A percentile compares a stretch with the other conserved stretches of the same genome.
Conservation (phyloP, 2,113 vertebrate species). For the Cryptotis parvus region DNA sequence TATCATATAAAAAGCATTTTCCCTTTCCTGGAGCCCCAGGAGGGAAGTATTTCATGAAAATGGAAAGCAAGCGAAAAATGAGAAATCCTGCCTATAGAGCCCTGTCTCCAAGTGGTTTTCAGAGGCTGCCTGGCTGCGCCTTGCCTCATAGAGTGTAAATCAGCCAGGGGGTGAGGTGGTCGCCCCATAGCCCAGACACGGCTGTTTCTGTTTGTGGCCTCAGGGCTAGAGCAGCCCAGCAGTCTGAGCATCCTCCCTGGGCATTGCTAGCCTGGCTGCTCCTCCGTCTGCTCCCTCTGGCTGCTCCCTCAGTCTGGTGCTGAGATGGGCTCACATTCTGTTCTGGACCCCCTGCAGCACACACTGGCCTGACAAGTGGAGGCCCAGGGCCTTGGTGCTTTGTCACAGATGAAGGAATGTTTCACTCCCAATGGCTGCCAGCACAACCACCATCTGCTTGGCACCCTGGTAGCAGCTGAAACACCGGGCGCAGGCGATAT, state of each 20-base stretch:
- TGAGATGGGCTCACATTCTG: rapidly evolving
- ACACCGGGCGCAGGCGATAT: neutral
- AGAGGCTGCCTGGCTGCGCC: slow-evolving; percentile 72
- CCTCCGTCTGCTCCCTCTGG: too few species aligned
- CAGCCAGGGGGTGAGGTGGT: slow-evolving; percentile 53
- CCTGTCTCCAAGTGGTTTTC: slow-evolving; percentile 84
- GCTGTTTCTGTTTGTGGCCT: neutral
- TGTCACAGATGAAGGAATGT: neutral
- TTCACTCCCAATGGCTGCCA: neutral
- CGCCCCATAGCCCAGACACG: slow-evolving; percentile 9
- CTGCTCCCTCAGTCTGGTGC: neutral
- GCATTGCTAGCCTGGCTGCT: neutral
- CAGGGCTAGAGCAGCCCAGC: neutral
- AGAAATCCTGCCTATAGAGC: slow-evolving; percentile 79
- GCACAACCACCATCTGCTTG: neutral
- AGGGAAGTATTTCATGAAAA: slow-evolving; percentile 84
- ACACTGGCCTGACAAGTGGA: neutral
- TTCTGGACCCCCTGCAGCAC: neutral
- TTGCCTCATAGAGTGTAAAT: slow-evolving; percentile 81
- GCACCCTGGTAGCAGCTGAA: neutral
- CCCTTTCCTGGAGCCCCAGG: slow-evolving; percentile 60
- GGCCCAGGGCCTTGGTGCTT: neutral
- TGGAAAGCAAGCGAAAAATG: slow-evolving; percentile 87
- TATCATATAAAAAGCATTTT: slow-evolving; percentile 79
- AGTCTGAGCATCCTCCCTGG: neutral